Evolutionary conservation across 1,140 invertebrate species (phyloP).

Genomic region (Lordiphosa stackelbergi): DNA sequence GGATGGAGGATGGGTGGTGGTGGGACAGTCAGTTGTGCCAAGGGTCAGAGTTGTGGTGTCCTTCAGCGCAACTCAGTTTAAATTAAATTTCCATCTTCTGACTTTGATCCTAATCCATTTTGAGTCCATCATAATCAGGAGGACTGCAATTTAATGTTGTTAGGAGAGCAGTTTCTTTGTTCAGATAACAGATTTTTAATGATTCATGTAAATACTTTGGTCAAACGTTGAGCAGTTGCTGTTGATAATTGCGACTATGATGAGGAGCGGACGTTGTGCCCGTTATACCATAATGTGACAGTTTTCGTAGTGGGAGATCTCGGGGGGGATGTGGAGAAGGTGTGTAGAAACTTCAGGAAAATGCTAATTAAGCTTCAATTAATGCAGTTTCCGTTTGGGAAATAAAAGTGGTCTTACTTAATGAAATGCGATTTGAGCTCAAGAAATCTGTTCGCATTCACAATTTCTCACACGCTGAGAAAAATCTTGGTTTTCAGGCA

Average conservation of each 20-base stretch:
- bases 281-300: slow-evolving; percentile 63
- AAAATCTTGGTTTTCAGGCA: neutral
- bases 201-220: too few species aligned
- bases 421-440: slow-evolving; percentile 1
- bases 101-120: slow-evolving; percentile 48
- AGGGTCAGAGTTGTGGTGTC: neutral
- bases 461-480: slow-evolving; percentile 21
- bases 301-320: slow-evolving; percentile 17
- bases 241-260: slow-evolving; percentile 18
- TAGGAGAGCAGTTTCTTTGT: too few species aligned
- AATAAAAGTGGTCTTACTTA: slow-evolving; percentile 2
- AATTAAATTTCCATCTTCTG: slow-evolving; percentile 36
- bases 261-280: slow-evolving; percentile 53
- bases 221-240: slow-evolving; percentile 1
- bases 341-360: slow-evolving; percentile 49
- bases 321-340: slow-evolving; percentile 9
- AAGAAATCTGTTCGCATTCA: slow-evolving; percentile 17
- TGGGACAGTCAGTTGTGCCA: neutral
- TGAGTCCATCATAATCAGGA: slow-evolving; percentile 55
- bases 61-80: slow-evolving; percentile 20
- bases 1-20: slow-evolving; percentile 2
- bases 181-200: too few species aligned
- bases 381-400: slow-evolving; percentile 39
- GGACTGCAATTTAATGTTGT: slow-evolving; percentile 63
- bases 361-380: slow-evolving; percentile 61